A percentile compares a stretch with the other conserved stretches of the same genome.
Evolutionary conservation across 1,140 invertebrate species (phyloP).

Genomic region (Drosophila kohkoa): DNA sequence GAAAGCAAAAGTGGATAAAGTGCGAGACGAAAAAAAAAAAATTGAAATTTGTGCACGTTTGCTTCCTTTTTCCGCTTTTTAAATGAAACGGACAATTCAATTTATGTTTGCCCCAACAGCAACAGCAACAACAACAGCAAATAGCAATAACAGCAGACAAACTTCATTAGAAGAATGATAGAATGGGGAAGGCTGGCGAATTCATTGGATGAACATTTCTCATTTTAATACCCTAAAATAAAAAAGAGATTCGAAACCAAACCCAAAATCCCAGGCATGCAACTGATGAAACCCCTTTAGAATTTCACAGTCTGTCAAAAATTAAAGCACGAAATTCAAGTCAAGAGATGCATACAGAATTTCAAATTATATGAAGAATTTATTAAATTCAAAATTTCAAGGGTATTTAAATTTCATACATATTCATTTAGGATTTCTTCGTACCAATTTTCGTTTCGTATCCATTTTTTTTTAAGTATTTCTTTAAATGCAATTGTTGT

Average conservation of each 20-base stretch:
- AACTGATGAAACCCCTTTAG: not conserved
- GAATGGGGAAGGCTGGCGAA: not conserved
- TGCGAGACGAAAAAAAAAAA: conserved; percentile 21
- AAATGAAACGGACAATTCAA: conserved; percentile 82
- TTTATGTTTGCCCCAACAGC: conserved; percentile 60
- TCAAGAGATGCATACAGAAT: not conserved
- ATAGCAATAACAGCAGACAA: conserved; percentile 53
- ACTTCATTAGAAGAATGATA: conserved; percentile 62
- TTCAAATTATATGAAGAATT: not conserved
- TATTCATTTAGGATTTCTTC: not conserved
- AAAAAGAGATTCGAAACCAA: conserved; percentile 13
- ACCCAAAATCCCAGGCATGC: conserved; percentile 6
- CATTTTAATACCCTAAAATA: conserved; percentile 29
- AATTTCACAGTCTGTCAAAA: not conserved
- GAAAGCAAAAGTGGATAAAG: conserved; percentile 38
- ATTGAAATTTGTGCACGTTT: conserved; percentile 68
- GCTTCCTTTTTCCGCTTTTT: conserved; percentile 64
- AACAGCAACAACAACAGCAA: conserved; percentile 33
- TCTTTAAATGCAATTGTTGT: conserved; percentile 41
- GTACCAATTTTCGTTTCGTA: not conserved
- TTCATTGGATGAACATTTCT: conserved; percentile 36
- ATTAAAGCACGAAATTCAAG: not conserved
- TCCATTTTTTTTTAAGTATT: conserved; percentile 15
- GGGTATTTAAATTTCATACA: not conserved
- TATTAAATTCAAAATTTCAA: not conserved